phyloP scores from a whole-genome alignment of 2,888 invertebrate genomes.

The Salticus scenicus region DNA sequence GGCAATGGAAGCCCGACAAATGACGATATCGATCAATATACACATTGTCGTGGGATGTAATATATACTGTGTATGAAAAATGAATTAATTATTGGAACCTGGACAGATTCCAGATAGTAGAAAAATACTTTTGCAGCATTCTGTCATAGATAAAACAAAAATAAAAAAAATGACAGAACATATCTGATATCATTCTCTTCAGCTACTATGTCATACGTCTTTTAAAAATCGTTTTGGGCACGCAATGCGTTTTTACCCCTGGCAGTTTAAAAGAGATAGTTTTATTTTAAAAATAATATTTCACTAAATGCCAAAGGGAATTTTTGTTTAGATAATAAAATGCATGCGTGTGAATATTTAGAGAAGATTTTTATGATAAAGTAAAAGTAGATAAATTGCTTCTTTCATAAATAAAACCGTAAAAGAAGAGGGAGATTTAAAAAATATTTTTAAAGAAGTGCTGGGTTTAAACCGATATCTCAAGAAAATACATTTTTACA shows the following conservation, averaged over 20 bases:
- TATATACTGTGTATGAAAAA: neutral
- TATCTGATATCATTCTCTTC: neutral
- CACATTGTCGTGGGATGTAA: neutral
- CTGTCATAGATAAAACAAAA: neutral
- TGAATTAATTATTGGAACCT: constrained; percentile 3
- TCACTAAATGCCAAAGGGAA: neutral
- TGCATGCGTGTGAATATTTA: too few species aligned
- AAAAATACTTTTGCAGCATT: neutral
- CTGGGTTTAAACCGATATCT: too few species aligned
- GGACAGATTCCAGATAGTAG: constrained; percentile 14
- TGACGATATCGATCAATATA: neutral
- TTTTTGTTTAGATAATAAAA: too few species aligned
- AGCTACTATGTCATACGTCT: neutral
- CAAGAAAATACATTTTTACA: too few species aligned
- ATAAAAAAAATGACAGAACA: neutral
- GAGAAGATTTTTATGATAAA: too few species aligned
- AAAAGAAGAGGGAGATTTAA: too few species aligned
- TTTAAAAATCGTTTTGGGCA: neutral
- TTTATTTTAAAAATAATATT: neutral
- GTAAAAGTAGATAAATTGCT: too few species aligned
- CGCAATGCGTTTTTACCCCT: neutral
- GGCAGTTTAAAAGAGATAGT: neutral
- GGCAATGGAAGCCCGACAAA: neutral
- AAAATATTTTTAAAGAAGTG: too few species aligned
- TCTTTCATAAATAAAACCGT: too few species aligned